Base-by-base conservation (phyloP, 2,113 vertebrate genomes). In the Paracanthobrama guichenoti region DNA sequence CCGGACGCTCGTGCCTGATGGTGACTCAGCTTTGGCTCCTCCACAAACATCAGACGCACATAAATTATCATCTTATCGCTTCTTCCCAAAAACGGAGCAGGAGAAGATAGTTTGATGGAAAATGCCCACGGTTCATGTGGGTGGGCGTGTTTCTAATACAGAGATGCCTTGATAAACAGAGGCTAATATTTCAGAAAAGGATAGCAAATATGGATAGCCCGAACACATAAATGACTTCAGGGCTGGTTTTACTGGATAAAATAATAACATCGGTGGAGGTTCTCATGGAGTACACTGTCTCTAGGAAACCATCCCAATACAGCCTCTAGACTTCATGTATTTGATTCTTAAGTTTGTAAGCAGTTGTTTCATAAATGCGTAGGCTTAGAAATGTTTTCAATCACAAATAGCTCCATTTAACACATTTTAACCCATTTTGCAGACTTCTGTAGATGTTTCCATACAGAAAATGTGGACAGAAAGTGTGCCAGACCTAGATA, bases 41-140 rank as follows among this genome's bases (percentile, higher is more conserved):
- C 22, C 16, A 26, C 75, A 78, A 50, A 84, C 48, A 42, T 84
- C 16, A 55, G 2, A 62, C 46, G 26, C 69, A 84, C 73, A 84
- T 84, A 78, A 80, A 66, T 71, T 26, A 79, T 86, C 67, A 80
- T 50, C 69, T 79, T 83, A 86, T 74, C 67, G 4, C 67, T 83
- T 75, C 48, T 81, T 79, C 59, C 53, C 75, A 74, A 73, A 48
- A 69, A 69, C 53, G 24, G 55, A 55, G 83, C 42, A 78, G 48
- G 60, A 31, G 35, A n/a, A 82, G 26, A 39, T 13, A 10, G 3
- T 83, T 50, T 78, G 64, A 77, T 69, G 14, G 39, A 55, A 79
- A 72, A 59, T 59, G 50, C 28, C 82, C 46, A 35, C 2, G 35
- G 83, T 66, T 16, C 12, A 46, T 57, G 26, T 48, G 39, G 26